Evolutionary conservation across 2,888 invertebrate species (phyloP), one percentile per base, ranked within the genome.

Genomic region (Trichopria drosophilae): DNA sequence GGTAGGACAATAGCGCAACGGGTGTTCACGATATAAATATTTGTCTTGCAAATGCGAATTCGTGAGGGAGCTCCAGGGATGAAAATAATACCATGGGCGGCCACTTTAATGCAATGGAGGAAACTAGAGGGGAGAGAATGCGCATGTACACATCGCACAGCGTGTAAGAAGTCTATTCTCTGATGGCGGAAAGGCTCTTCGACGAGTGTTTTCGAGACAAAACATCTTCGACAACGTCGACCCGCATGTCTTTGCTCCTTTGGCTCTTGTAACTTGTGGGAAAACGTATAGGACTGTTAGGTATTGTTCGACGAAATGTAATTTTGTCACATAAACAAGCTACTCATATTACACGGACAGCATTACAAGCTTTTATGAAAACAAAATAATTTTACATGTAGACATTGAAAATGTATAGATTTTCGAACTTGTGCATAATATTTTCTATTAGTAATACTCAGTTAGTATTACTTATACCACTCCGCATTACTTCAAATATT

Each of bases 11-110:
- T 68, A 52, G 59, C 67, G 22, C 72, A 61, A 64, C 67, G 63
- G 71, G 72, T 57, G 61, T 51, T 58, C 59, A 51, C 63, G 69
- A 70, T 66, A 69, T 71, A 72, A 72, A 72, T 72, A 72, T 72
- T 72, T 72, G 69, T 69, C 67, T 66, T 24, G 10, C 10, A 24
- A 9, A 24, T 24, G 10, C 24, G 24, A 9, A 24, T 24, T 9
- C 10, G 10, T 24, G 24, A 24, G 24, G 7, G 24, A 10, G 24
- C 24, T 9, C 24, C 10, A 9, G 53, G 51, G 44, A 35, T 39
- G 35, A 37, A 56, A 60, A 64, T 64, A 63, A 65, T 58, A 51
- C 52, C 40, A 6, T 20, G 12, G 29, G 37, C 39, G 32, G 45
- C 32, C 35, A 35, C 46, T 24, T 20, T 34, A 44, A 28, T n/a